Evolutionary conservation across 2,797 vertebrate species (phyloP).

Genomic region (Eurystomus glaucurus): DNA sequence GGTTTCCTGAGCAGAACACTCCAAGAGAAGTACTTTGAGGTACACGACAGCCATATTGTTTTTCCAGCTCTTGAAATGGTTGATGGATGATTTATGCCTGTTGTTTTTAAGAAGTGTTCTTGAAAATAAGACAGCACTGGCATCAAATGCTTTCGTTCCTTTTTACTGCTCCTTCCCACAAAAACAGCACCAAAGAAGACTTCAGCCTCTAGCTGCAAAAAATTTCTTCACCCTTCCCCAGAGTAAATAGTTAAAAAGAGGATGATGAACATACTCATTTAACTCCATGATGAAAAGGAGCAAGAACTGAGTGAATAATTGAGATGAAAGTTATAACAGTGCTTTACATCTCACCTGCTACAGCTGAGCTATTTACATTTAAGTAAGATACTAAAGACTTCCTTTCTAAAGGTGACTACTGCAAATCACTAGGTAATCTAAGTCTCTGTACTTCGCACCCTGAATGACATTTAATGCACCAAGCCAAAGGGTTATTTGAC

Average conservation of each 20-base stretch:
- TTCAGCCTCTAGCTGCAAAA: not conserved
- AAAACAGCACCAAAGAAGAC: not conserved
- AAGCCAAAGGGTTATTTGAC: not conserved
- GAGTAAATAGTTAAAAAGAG: not conserved
- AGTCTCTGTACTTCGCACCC: not conserved
- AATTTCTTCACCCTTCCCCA: not conserved
- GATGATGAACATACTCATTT: not conserved
- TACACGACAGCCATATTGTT: not conserved
- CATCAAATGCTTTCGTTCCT: not conserved
- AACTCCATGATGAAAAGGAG: not conserved
- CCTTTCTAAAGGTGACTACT: not conserved
- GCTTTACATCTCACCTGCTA: not conserved
- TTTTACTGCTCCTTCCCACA: not conserved
- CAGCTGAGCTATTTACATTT: not conserved
- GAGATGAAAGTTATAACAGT: not conserved
- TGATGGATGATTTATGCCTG: not conserved
- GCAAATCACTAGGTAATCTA: not conserved
- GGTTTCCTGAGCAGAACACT: not conserved
- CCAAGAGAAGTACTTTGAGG: not conserved
- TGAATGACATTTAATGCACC: not conserved
- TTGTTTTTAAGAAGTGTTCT: not conserved
- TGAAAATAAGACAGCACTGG: not conserved
- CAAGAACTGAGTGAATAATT: not conserved
- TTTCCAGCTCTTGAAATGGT: not conserved
- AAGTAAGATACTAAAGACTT: not conserved